Evolutionary conservation across 2,888 invertebrate genomes (phyloP).

Genomic region (Automeris io): DNA sequence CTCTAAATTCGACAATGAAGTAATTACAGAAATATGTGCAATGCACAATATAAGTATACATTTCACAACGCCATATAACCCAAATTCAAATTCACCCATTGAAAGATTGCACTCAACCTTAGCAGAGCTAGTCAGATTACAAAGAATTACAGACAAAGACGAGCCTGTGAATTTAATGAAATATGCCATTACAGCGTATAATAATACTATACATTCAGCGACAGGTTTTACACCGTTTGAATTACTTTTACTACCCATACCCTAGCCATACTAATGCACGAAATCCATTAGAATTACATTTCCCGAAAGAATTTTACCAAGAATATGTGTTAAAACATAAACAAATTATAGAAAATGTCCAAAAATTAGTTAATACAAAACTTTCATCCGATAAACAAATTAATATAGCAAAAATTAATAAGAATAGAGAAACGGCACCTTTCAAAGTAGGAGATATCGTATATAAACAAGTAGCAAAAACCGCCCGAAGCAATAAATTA

Average conservation of each 20-base stretch:
- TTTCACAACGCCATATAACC: slow-evolving; percentile 19
- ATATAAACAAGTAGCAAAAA: slow-evolving; percentile 23
- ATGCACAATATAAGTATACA: slow-evolving; percentile 18
- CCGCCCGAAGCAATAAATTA: slow-evolving; percentile 18
- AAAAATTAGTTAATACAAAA: slow-evolving; percentile 15
- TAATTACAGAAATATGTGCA: slow-evolving; percentile 20
- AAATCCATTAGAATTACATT: slow-evolving; percentile 28
- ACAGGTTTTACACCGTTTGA: slow-evolving; percentile 25
- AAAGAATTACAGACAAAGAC: slow-evolving; percentile 19
- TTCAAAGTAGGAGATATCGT: slow-evolving; percentile 22
- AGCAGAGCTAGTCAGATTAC: slow-evolving; percentile 17
- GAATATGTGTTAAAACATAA: slow-evolving; percentile 84
- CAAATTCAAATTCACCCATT: slow-evolving; percentile 18
- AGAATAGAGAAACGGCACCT: slow-evolving; percentile 12
- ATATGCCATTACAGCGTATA: slow-evolving; percentile 21
- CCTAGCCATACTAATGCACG: slow-evolving; percentile 23
- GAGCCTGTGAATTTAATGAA: slow-evolving; percentile 16
- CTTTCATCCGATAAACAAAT: slow-evolving; percentile 12
- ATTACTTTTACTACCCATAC: too few species aligned
- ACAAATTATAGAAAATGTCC: slow-evolving; percentile 16
- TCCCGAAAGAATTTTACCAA: slow-evolving; percentile 66
- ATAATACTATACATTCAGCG: slow-evolving; percentile 22
- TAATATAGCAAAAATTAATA: slow-evolving; percentile 14
- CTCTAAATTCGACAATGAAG: slow-evolving; percentile 23
- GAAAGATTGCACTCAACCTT: slow-evolving; percentile 17